Evolutionary conservation across 2,888 invertebrate species (phyloP), one percentile per base, ranked within the genome.

Genomic region (Suillia variegata): DNA sequence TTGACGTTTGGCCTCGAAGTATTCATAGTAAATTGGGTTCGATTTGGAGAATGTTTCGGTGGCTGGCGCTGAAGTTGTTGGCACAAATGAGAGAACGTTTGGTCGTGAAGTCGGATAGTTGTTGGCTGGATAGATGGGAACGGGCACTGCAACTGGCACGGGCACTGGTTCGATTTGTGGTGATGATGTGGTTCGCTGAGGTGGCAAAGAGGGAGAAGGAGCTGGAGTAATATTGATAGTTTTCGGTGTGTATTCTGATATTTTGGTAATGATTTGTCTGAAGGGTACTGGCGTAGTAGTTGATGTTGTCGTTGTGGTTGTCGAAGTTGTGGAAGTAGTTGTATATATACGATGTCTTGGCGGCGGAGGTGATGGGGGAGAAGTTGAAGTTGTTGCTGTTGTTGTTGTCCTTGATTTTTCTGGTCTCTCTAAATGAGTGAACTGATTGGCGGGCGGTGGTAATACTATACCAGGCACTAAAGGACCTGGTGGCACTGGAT

Each of bases 381-480:
- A n/a, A n/a, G 2, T 67, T 56, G 12, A 58, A 49, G 2, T 58
- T 51, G 31, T 63, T 38, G 53, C 26, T 69, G n/a, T n/a, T 58
- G 21, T 71, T 17, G 57, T 62, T 13, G 78, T 75, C 51, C 75
- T 80, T 65, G 84, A 84, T 13, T 61, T 68, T n/a, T 80, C 78
- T 24, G 78, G 80, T 65, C 85, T 85, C 74, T 91, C 88, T 58
- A 90, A 80, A 1, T 89, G 87, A 3, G 89, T 89, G 74, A 94
- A 94, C 81, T 94, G 93, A 77, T 94, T 89, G 0, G 93, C 93
- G 1, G 94, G 94, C 6, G 94, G 94, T 2, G 94, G 94, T 53
- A 94, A 82, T 22, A 94, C 89, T 63, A 94, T 93, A 54, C 94
- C 94, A 2, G 94, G 94, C 6, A 94, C 94, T 62, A 94, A 82